phyloP scores from a whole-genome alignment of 2,113 vertebrate species.

The Eudorcas thomsonii region DNA sequence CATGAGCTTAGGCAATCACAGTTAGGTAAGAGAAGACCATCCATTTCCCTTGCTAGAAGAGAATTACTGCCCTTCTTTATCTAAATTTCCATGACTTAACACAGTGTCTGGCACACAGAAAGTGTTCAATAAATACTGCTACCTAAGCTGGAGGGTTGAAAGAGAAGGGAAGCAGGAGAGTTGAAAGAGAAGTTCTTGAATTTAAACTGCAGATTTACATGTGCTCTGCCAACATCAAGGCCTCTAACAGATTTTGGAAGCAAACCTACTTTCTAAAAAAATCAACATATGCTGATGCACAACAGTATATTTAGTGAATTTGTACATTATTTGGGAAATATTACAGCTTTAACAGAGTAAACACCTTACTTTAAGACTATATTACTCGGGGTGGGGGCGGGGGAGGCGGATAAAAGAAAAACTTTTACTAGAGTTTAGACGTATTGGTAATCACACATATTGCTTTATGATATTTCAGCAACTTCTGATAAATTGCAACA shows the following conservation, averaged over 20 bases:
- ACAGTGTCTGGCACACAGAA: not conserved
- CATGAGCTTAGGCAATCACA: not conserved
- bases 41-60: not conserved
- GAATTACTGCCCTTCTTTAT: not conserved
- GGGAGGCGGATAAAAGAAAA: not conserved
- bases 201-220: not conserved
- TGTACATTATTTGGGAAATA: not conserved
- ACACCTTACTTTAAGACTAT: not conserved
- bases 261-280: not conserved
- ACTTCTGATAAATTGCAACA: not conserved
- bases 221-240: not conserved
- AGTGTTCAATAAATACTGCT: not conserved
- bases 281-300: not conserved
- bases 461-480: not conserved
- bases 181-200: not conserved
- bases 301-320: not conserved
- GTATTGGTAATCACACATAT: not conserved
- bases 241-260: not conserved
- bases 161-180: not conserved
- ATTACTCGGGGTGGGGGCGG: not conserved
- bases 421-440: not conserved
- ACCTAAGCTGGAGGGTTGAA: not conserved
- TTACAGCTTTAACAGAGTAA: not conserved
- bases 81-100: not conserved
- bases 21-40: not conserved